phyloP scores from a whole-genome alignment of 2,888 invertebrate species.

The Syrista parreyssii region DNA sequence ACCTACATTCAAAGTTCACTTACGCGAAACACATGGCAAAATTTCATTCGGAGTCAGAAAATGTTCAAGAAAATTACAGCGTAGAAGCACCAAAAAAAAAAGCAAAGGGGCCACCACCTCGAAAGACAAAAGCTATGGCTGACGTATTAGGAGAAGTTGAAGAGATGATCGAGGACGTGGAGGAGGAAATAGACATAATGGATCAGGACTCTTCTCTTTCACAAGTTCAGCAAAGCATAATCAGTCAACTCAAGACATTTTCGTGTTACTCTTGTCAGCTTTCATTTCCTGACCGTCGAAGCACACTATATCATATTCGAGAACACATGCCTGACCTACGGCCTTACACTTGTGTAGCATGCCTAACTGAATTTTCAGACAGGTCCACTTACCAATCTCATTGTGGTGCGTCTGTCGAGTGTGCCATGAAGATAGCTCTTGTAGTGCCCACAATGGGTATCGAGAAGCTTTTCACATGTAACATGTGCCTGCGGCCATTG shows the following conservation, averaged over 20 bases:
- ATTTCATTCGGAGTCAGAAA: conserved; percentile 43
- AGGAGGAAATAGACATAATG: conserved; percentile 50
- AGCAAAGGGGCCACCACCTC: neutral
- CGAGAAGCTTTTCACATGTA: conserved; percentile 62
- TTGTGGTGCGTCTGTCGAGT: conserved; percentile 66
- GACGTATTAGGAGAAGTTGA: conserved; percentile 11
- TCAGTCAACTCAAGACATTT: conserved; percentile 61
- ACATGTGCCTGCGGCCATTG: conserved; percentile 59
- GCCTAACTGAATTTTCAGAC: conserved; percentile 59
- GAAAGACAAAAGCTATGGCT: too few relatives aligned
- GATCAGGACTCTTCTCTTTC: conserved; percentile 55
- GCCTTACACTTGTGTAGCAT: conserved; percentile 61
- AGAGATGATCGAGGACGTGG: conserved; percentile 39
- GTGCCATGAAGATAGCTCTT: conserved; percentile 69
- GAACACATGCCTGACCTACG: conserved; percentile 61
- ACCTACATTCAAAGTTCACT: conserved; percentile 56
- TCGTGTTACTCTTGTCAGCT: conserved; percentile 58
- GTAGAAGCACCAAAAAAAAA: neutral
- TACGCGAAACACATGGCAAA: conserved; percentile 58
- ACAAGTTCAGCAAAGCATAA: conserved; percentile 60
- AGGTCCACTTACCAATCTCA: conserved; percentile 58
- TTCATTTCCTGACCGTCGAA: conserved; percentile 53
- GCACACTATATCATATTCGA: conserved; percentile 58
- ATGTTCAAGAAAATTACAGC: conserved; percentile 3
- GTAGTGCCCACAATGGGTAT: conserved; percentile 57